Evolutionary conservation across 1,140 invertebrate genomes (phyloP), one percentile per base, ranked within the genome.

Genomic region (Streblospio benedicti): DNA sequence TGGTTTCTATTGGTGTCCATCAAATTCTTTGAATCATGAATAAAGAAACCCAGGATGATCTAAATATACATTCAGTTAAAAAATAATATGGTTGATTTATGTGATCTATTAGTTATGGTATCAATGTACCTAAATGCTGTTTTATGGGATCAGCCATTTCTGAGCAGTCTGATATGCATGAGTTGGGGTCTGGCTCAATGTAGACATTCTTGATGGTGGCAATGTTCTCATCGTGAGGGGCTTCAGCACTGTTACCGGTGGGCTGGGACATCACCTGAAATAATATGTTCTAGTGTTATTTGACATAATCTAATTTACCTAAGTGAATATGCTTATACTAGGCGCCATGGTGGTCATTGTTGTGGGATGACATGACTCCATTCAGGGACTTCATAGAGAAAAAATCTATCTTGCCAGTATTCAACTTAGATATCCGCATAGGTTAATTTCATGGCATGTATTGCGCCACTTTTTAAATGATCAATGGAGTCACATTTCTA

Each of bases 91-190:
- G n/a, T n/a, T n/a, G 12, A 41, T n/a, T 12, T 41, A 12, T n/a
- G n/a, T n/a, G 38, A 41, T n/a, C 38, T 41, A n/a, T 41, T 41
- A 12, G 38, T 41, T 41, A 41, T 41, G 38, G 38, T n/a, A n/a
- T n/a, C n/a, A n/a, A n/a, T n/a, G n/a, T n/a, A n/a, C n/a, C 57
- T 0, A 60, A 30, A n/a, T 60, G 59, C 20, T 62, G 55, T 28
- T 58, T 60, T n/a, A 72, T 53, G 4, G 71, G 64, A 0, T 66
- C 71, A 12, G 65, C 67, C 28, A 72, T 60, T 50, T 75, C 73
- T 6, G 71, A 73, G 54, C 71, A 71, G 45, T 73, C 71, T 1
- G 72, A 75, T 4, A 63, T 45, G 14, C 70, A 43, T 3, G 73
- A 75, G 23, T 72, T 69, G 25, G 66, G 67, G 30, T 74, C 71